Evolutionary conservation across 2,113 vertebrate species (phyloP), one percentile per base, ranked within the genome.

Genomic region (Dryoscopus gambensis): DNA sequence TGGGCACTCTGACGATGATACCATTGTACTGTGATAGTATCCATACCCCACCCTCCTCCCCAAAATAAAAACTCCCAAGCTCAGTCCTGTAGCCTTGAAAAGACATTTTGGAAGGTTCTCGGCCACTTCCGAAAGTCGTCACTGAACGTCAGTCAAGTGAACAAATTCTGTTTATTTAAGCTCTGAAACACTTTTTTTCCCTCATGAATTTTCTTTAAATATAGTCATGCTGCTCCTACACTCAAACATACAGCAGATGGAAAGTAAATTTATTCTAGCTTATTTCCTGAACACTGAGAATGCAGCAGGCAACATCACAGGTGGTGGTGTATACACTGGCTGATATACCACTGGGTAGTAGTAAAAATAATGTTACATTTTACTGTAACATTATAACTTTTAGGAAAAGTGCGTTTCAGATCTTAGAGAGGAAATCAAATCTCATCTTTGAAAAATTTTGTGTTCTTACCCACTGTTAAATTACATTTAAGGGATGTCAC

Each of bases 1-100:
- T 0, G 15, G 44, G 31, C 28, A 20, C 0, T 0, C 4, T 31
- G 35, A 28, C 49, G 44, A 35, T 42, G 35, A 33, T 7, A 18
- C 25, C 40, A 21, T 5, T 5, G 2, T 28, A 64, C 35, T 33
- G 42, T 44, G n/a, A 9, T 2, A 44, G 6, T 5, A n/a, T 16
- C 73, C n/a, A 19, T 9, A 33, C 7, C 4, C 7, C 16, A 35
- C 5, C 21, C 8, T 80, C 25, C 33, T 50, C 8, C 37, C 28
- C 68, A 49, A 19, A 73, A 69, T 65, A 17, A 59, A 73, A 35
- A 19, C 4, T 35, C 17, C 24, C 49, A 62, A 14, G 11, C 33
- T 64, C 63, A 62, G 30, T 40, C 59, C 73, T 63, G 30, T 14
- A 81, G 39, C 24, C 68, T 30, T 0, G 2, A 88, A 63, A 84